Evolutionary conservation across 2,888 invertebrate genomes (phyloP).

Genomic region (Drosophila kanekoi): DNA sequence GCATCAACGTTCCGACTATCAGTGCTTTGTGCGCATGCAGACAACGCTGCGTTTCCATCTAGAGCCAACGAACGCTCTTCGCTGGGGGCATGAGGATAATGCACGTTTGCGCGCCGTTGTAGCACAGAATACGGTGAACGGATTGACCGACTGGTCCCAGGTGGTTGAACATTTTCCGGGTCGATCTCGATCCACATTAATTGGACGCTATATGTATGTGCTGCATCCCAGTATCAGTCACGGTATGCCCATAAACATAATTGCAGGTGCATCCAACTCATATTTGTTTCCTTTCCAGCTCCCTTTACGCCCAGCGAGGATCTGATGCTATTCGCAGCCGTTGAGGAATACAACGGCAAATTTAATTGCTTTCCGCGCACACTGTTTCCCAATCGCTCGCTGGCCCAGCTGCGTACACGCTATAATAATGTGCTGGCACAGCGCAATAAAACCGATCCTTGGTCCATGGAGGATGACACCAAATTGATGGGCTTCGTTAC

Average conservation of each 20-base stretch:
- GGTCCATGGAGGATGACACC: conserved; percentile 88
- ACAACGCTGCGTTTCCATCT: conserved; percentile 84
- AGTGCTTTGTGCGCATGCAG: conserved; percentile 89
- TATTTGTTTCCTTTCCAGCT: conserved; percentile 46
- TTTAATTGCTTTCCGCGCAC: conserved; percentile 87
- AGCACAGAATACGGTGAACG: conserved; percentile 88
- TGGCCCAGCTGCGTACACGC: conserved; percentile 87
- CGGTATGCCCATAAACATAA: conserved; percentile 58
- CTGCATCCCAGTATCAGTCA: conserved; percentile 79
- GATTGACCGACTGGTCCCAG: conserved; percentile 91
- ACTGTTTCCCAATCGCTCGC: conserved; percentile 88
- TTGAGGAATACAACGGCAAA: conserved; percentile 87
- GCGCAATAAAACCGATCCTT: conserved; percentile 85
- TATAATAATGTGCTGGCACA: conserved; percentile 86
- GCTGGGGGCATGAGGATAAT: conserved; percentile 90
- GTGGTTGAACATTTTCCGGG: conserved; percentile 88
- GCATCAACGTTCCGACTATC: conserved; percentile 88
- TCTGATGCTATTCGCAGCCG: conserved; percentile 87
- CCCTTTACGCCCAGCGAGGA: conserved; percentile 89
- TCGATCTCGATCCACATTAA: conserved; percentile 88
- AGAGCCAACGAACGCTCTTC: conserved; percentile 27
- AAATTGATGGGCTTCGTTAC: conserved; percentile 87
- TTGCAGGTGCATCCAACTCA: neutral
- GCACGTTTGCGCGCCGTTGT: conserved; percentile 88
- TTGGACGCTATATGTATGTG: conserved; percentile 86